These are phyloP conservation scores for Drosophila lowei DNA, from an alignment of 1,140 invertebrate genomes.

Conservation along the genomic window DNA sequence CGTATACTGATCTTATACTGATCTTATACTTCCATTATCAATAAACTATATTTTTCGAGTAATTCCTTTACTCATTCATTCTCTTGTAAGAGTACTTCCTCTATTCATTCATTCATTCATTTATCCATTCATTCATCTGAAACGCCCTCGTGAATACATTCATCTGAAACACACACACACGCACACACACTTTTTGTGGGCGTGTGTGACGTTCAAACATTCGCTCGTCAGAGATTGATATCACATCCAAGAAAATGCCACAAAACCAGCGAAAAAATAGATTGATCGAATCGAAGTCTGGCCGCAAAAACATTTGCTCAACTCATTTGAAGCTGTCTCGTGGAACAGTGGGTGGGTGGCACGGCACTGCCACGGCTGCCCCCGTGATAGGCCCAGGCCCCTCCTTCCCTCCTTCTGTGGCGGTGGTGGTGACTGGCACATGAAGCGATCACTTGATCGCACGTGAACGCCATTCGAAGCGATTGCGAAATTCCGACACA, in stretches of 20 bases:
- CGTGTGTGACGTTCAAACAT: neutral
- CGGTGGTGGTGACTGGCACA: constrained; percentile 45
- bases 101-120: constrained; percentile 3
- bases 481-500: constrained; percentile 42
- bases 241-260: constrained; percentile 28
- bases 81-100: too few species aligned
- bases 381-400: too few species aligned
- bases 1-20: too few species aligned
- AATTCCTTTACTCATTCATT: constrained; percentile 1
- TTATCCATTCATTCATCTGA: constrained; percentile 2
- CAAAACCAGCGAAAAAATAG: constrained; percentile 28
- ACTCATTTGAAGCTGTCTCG: constrained; percentile 54
- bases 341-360: constrained; percentile 22
- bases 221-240: constrained; percentile 7
- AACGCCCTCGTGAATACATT: too few species aligned
- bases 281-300: constrained; percentile 16
- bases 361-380: neutral
- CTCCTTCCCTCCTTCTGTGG: too few species aligned
- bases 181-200: constrained; percentile 8
- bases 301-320: constrained; percentile 57
- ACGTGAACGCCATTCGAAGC: constrained; percentile 62
- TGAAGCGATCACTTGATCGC: constrained; percentile 71
- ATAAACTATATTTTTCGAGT: neutral
- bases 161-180: neutral
- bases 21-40: neutral